phyloP scores from a whole-genome alignment of 1,140 invertebrate genomes.

The Drosophila repletoides region DNA sequence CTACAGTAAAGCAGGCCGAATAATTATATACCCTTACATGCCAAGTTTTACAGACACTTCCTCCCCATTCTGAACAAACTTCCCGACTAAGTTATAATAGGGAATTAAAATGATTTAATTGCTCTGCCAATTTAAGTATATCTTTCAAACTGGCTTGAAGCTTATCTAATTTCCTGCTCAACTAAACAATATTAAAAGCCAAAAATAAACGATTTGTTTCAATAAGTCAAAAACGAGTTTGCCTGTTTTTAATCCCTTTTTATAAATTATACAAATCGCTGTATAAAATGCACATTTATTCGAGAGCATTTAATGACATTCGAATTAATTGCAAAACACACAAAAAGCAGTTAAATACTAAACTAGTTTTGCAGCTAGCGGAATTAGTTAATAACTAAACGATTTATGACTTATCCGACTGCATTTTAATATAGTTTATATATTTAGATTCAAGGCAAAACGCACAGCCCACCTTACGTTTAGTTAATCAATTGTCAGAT shows the following conservation, averaged over 20 bases:
- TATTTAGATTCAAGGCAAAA: conserved; percentile 1
- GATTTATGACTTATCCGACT: background rate
- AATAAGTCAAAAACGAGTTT: no score
- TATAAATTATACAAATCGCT: background rate
- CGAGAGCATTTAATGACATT: background rate
- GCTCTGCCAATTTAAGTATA: no score
- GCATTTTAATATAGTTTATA: background rate
- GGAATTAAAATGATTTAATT: no score
- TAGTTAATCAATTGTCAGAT: conserved; percentile 1
- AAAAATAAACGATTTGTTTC: no score
- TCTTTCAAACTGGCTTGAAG: no score
- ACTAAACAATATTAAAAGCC: no score
- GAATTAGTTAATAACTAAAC: conserved; percentile 1
- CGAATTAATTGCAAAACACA: background rate
- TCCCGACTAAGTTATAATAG: no score
- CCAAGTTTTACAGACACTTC: no score
- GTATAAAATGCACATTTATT: background rate
- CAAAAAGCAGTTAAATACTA: background rate
- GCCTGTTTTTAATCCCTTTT: background rate
- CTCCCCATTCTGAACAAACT: no score
- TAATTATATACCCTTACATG: no score
- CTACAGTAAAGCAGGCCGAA: no score
- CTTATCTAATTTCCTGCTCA: no score
- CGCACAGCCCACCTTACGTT: conserved; percentile 4
- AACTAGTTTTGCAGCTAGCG: conserved; percentile 8